These are phyloP conservation scores for Plecotus auritus DNA, from an alignment of 2,113 vertebrate genomes.

Conservation along the genomic window DNA sequence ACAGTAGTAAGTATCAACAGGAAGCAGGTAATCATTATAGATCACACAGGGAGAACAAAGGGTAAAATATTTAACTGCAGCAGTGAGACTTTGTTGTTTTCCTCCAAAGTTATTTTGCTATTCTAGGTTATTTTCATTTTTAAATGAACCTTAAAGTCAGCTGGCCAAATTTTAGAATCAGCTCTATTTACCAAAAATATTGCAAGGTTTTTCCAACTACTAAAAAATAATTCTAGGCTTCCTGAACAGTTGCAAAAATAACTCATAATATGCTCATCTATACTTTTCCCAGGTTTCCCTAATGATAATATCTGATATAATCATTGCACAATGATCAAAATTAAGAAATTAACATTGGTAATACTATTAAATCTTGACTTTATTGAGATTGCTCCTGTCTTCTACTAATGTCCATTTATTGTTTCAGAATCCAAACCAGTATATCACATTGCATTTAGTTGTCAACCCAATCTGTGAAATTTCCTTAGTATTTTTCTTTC, in stretches of 20 bases:
- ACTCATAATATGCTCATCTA: not conserved
- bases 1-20: too few relatives aligned
- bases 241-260: not conserved
- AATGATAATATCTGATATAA: not conserved
- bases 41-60: too few relatives aligned
- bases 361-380: not conserved
- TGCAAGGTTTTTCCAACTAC: not conserved
- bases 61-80: too few relatives aligned
- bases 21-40: too few relatives aligned
- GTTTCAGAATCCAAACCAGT: not conserved
- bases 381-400: not conserved
- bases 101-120: not conserved
- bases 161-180: slow-evolving; percentile 11
- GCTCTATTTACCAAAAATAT: not conserved
- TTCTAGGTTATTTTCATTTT: slow-evolving; percentile 1
- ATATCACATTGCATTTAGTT: not conserved
- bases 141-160: not conserved
- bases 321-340: not conserved
- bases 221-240: not conserved
- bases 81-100: not conserved
- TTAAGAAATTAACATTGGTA: not conserved
- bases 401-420: not conserved
- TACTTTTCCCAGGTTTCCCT: not conserved
- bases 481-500: not conserved
- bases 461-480: not conserved